Evolutionary conservation across 1,140 invertebrate genomes (phyloP), one percentile per base, ranked within the genome.

Genomic region (Daktulosphaira vitifoliae): DNA sequence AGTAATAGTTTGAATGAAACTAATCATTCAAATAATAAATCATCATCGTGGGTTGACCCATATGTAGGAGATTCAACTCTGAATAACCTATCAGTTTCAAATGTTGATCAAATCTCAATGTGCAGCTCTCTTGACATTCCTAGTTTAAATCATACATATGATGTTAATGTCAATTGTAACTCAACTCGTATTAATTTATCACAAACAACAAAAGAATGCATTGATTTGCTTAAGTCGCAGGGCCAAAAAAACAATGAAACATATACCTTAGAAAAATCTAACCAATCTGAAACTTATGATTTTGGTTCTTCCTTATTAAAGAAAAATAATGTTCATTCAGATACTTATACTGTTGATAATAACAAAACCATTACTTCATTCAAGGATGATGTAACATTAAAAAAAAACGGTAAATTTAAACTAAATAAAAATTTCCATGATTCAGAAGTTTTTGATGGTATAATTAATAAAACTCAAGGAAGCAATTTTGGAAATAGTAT

Each of bases 101-200:
- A 46, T 46, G 6, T 15, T 2, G 5, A 46, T 29, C 8, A 18
- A 26, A 20, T 13, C 16, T 20, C 39, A 18, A 16, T 29, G 16
- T 46, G 25, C 15, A 29, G 23, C 18, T 42, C 9, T 25, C n/a
- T 29, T 1, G 39, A 46, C 1, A 7, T 18, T 3, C 42, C 38
- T 18, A 46, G 25, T 44, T 44, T 46, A 44, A 59, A 59, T 59
- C 16, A 59, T 46, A 59, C 54, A 0, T 59, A 46, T 18, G 54
- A 59, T 29, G 44, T 46, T 18, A 15, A 38, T 1, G 16, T 5
- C 18, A 59, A 20, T 26, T 15, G 16, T 18, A 59, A 20, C 44
- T 18, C 22, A 16, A 44, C 39, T 59, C 8, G 33, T 18, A 53
- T 38, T 13, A 15, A 6, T 2, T 26, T 29, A 29, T 29, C 25